Evolutionary conservation across 2,888 invertebrate genomes (phyloP).

Genomic region (Clepsis dumicolana): DNA sequence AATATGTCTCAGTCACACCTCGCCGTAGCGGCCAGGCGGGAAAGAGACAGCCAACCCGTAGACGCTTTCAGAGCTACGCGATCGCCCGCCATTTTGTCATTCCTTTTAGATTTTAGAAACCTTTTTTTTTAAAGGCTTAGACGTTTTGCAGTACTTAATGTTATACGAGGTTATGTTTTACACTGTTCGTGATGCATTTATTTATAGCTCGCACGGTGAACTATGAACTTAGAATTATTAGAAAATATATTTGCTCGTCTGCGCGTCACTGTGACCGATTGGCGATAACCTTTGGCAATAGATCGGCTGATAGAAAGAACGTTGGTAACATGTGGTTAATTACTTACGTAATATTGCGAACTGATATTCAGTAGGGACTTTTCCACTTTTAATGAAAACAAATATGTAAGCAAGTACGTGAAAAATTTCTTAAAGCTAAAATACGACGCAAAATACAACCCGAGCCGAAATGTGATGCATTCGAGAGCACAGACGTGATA

Average conservation of each 20-base stretch:
- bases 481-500: slow-evolving; percentile 45
- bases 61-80: slow-evolving; percentile 85
- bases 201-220: neutral
- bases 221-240: slow-evolving; percentile 18
- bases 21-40: slow-evolving; percentile 62
- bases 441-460: slow-evolving; percentile 8
- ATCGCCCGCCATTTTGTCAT: slow-evolving; percentile 79
- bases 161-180: slow-evolving; percentile 12
- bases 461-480: slow-evolving; percentile 18
- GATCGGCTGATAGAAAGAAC: slow-evolving; percentile 24
- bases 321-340: neutral
- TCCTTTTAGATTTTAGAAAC: slow-evolving; percentile 66
- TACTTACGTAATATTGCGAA: too few species aligned
- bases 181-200: slow-evolving; percentile 2
- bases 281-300: slow-evolving; percentile 39
- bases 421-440: neutral
- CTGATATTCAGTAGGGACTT: too few species aligned
- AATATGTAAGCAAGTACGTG: too few species aligned
- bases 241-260: slow-evolving; percentile 1
- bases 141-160: slow-evolving; percentile 30
- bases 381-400: too few species aligned
- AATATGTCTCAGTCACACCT: slow-evolving; percentile 62
- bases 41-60: slow-evolving; percentile 71
- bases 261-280: slow-evolving; percentile 11
- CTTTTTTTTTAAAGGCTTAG: slow-evolving; percentile 56